phyloP scores from a whole-genome alignment of 2,113 vertebrate species.

The Ptyas mucosa region DNA sequence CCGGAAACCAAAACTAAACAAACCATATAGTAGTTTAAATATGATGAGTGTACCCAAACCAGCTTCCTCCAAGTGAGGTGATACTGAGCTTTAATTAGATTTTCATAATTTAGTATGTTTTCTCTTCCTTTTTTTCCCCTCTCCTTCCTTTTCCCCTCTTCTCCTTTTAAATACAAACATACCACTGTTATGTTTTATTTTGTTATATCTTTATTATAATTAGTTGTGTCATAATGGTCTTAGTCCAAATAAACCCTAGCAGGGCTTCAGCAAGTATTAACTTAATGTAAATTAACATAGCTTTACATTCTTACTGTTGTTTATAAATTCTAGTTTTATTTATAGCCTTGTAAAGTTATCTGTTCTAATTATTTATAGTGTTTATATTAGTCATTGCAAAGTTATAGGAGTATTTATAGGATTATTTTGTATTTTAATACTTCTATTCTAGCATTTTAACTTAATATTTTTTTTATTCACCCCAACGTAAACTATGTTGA shows the following conservation, averaged over 20 bases:
- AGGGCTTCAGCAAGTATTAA: background rate
- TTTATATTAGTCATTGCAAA: background rate
- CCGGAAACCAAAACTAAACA: background rate
- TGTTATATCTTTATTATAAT: background rate
- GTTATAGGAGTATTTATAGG: background rate
- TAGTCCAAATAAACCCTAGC: background rate
- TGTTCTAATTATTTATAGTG: background rate
- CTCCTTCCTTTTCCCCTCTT: background rate
- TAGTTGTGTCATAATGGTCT: background rate
- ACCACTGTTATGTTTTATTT: background rate
- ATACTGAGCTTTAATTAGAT: background rate
- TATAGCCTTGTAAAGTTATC: background rate
- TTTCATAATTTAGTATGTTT: background rate
- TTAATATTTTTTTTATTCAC: background rate
- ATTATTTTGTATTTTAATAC: background rate
- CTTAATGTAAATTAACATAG: background rate
- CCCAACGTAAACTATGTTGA: background rate
- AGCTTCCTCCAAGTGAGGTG: background rate
- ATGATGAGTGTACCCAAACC: background rate
- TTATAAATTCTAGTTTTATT: background rate
- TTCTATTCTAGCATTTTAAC: background rate
- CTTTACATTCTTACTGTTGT: background rate
- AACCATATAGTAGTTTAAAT: background rate
- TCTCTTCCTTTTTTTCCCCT: background rate
- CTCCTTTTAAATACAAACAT: background rate